phyloP scores from a whole-genome alignment of 2,797 vertebrate genomes.

The Astyanax mexicanus region DNA sequence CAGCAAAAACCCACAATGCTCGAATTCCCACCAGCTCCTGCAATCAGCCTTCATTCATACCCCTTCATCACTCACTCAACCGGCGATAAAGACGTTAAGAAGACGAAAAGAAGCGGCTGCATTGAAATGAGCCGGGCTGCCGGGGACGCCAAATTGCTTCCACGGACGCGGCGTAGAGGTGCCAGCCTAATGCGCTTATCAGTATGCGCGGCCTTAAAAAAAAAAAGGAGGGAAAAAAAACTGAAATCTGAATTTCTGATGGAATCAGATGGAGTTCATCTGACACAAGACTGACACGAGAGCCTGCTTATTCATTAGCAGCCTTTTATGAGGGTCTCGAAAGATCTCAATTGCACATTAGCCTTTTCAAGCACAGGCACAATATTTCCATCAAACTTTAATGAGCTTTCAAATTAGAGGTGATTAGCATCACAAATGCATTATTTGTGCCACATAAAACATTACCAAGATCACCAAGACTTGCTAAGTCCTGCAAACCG shows the following conservation, averaged over 20 bases:
- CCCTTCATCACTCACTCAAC: constrained; percentile 39
- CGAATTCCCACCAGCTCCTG: constrained; percentile 47
- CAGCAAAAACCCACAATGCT: constrained; percentile 37
- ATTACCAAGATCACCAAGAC: constrained; percentile 31
- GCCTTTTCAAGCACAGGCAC: constrained; percentile 22
- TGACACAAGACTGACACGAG: not conserved
- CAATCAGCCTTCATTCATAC: constrained; percentile 78
- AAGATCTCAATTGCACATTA: constrained; percentile 33
- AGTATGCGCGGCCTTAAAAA: not conserved
- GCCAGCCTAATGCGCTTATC: constrained; percentile 6
- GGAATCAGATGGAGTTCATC: not conserved
- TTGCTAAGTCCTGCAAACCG: not conserved
- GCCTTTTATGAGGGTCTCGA: constrained; percentile 25
- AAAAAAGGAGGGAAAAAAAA: too few species aligned
- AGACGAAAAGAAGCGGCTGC: not conserved
- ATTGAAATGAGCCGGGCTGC: constrained; percentile 19
- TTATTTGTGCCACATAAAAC: constrained; percentile 42
- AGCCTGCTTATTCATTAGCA: constrained; percentile 40
- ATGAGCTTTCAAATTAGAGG: constrained; percentile 57
- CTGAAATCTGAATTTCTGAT: constrained; percentile 15
- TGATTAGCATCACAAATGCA: constrained; percentile 53
- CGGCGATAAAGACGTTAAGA: constrained; percentile 19
- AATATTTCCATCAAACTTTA: constrained; percentile 37
- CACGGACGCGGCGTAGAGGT: constrained; percentile 10
- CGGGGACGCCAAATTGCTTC: not conserved